These are phyloP conservation scores for Channa striata DNA, from an alignment of 2,797 vertebrate genomes.

Conservation along the genomic window DNA sequence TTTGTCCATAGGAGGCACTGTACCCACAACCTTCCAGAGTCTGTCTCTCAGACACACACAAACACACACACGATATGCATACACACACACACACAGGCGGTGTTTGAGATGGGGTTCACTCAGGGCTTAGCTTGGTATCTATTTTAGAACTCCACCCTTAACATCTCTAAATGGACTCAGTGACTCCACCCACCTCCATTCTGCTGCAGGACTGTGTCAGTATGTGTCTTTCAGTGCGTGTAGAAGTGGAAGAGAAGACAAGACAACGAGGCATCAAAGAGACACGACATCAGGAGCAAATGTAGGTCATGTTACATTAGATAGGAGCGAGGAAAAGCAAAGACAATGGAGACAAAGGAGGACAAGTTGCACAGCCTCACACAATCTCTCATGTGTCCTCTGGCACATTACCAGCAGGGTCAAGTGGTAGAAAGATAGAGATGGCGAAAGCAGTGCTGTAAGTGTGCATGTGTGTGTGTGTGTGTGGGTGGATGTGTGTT, in stretches of 20 bases:
- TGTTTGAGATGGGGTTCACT: conserved; percentile 65
- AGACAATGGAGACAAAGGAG: conserved; percentile 25
- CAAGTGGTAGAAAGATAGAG: conserved; percentile 12
- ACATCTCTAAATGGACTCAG: conserved; percentile 61
- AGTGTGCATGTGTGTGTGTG: conserved; percentile 17
- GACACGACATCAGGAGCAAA: conserved; percentile 40
- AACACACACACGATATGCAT: conserved; percentile 21
- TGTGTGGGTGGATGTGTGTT: not conserved
- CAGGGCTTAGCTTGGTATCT: conserved; percentile 65
- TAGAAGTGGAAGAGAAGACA: conserved; percentile 24
- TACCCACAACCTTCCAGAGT: conserved; percentile 22
- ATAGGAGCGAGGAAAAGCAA: conserved; percentile 30
- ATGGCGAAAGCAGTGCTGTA: conserved; percentile 22
- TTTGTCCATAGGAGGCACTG: conserved; percentile 54
- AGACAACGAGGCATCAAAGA: conserved; percentile 30
- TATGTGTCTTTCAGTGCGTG: conserved; percentile 22
- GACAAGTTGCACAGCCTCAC: conserved; percentile 31
- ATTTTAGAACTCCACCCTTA: conserved; percentile 72
- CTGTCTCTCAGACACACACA: not conserved
- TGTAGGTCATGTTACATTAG: conserved; percentile 62
- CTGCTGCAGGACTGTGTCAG: conserved; percentile 25
- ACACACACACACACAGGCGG: conserved; percentile 15
- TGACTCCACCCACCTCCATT: conserved; percentile 56
- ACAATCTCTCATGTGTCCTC: conserved; percentile 31
- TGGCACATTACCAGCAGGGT: conserved; percentile 21